Evolutionary conservation across 2,888 invertebrate species (phyloP), one percentile per base, ranked within the genome.

Genomic region (Parnassius mnemosyne): DNA sequence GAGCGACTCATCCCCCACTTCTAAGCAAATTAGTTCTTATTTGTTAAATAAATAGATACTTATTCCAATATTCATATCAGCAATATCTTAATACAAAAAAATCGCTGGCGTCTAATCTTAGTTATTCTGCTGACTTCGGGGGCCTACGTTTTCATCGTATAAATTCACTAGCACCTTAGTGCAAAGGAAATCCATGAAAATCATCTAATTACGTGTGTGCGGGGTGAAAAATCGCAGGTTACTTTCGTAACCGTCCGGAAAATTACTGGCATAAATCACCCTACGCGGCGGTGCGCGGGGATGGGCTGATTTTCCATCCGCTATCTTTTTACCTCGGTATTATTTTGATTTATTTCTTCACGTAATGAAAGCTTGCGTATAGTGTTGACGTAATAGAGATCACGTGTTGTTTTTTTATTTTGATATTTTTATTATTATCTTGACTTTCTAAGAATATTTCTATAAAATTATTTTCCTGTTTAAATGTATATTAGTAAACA

Each of bases 161-260:
- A 61, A 60, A 60, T 59, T 53, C 61, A 53, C 53, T 20, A 55
- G 50, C 58, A 62, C 59, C 54, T 58, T 55, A 49, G 52, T 54
- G 64, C 60, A 64, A 60, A 64, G 76, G 75, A 80, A 83, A 83
- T 82, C 81, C 80, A 78, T 80, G 82, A 82, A 85, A 89, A 89
- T 88, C 87, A 86, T 88, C 85, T 90, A 89, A 89, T 90, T 90
- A 90, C 83, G 89, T 88, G 83, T 87, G 86, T 85, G 88, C 81
- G 78, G 75, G 76, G 79, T 85, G 87, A 89, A 90, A 89, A 89
- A 89, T 89, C 83, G 87, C 84, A 82, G 88, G 86, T 90, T 86
- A 85, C 85, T 88, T 85, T 87, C 85, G 86, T 85, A 88, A 87
- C 86, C 87, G 84, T 80, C 85, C 83, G 89, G 87, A 87, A 89